Base-by-base conservation (phyloP, 92 coral and sea anemone genomes). In the Palythoa grandis region DNA sequence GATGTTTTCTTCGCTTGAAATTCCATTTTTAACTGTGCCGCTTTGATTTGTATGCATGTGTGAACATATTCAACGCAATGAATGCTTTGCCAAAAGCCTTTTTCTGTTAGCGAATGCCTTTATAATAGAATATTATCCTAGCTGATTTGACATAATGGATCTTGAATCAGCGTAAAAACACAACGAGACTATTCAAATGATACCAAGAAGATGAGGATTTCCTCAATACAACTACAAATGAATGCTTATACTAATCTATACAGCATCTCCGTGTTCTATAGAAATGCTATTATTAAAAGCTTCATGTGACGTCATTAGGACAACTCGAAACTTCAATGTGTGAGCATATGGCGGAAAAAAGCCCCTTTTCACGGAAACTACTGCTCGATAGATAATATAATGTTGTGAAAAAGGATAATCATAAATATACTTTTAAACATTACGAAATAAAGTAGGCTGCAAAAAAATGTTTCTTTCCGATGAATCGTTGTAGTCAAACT, bases 81-180 rank as follows among this genome's bases (percentile, higher is more conserved):
- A 80, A 80, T 66, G 74, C 47, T 52, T 66, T 66, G 7, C 85
- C 56, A 80, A 80, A 79, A 80, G 19, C 43, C 63, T 80, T 80
- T 80, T 83, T 88, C 77, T 88, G 72, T 86, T 89, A 53, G 83
- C 87, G 88, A 91, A 88, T 85, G 87, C 89, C 85, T 79, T 89
- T 86, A 93, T 93, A 87, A 87, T 85, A 68, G 58, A 84, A 87
- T 86, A 43, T 3, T 78, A 86, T 91, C 87, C 92, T 92, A 80
- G 90, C 93, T 92, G 95, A 90, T 82, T 56, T 67, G 86, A 89
- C 53, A 92, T 89, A 92, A 88, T 89, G 79, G 95, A 68, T 90
- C 91, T 90, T 94, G 94, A 92, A 87, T 85, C 92, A 87, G 82
- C 79, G 83, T 79, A 77, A 79, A 57, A 86, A 90, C 91, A 86